These are phyloP conservation scores for Poeciliopsis infans DNA, from an alignment of 2,797 vertebrate genomes.

Conservation along the genomic window DNA sequence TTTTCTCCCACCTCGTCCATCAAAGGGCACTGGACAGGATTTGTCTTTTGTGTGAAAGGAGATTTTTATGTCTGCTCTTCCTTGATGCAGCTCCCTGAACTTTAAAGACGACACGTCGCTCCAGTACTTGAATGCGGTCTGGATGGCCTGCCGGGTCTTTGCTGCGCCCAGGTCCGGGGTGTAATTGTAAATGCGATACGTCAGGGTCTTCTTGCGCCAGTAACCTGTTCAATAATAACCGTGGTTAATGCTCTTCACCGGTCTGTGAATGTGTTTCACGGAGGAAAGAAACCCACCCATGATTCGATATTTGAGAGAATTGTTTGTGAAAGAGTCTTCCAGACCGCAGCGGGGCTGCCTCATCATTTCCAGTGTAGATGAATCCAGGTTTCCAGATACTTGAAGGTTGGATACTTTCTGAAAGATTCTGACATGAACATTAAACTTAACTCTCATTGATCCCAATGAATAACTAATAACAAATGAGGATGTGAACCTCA, in stretches of 20 bases:
- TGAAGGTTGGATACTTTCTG: slow-evolving; percentile 80
- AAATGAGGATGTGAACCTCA: background rate
- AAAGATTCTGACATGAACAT: slow-evolving; percentile 76
- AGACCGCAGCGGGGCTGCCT: slow-evolving; percentile 85
- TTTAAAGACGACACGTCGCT: slow-evolving; percentile 80
- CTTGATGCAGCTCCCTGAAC: slow-evolving; percentile 80
- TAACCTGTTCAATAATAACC: slow-evolving; percentile 66
- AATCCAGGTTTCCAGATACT: slow-evolving; percentile 77
- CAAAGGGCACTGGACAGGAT: slow-evolving; percentile 81
- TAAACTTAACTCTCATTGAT: background rate
- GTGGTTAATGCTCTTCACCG: background rate
- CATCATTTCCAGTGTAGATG: slow-evolving; percentile 80
- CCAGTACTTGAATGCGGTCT: slow-evolving; percentile 85
- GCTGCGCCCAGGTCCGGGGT: slow-evolving; percentile 73
- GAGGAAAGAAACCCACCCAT: slow-evolving; percentile 73
- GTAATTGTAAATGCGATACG: slow-evolving; percentile 84
- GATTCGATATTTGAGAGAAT: slow-evolving; percentile 78
- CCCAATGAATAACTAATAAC: background rate
- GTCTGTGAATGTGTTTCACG: background rate
- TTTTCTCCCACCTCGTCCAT: slow-evolving; percentile 81
- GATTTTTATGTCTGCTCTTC: slow-evolving; percentile 85
- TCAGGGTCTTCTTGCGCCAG: slow-evolving; percentile 86
- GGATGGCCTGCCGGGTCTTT: slow-evolving; percentile 78
- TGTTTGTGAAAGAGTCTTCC: slow-evolving; percentile 82
- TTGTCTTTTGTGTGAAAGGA: slow-evolving; percentile 83